These are phyloP conservation scores for Aleiodes alternator DNA, from an alignment of 2,888 invertebrate genomes.

Conservation along the genomic window DNA sequence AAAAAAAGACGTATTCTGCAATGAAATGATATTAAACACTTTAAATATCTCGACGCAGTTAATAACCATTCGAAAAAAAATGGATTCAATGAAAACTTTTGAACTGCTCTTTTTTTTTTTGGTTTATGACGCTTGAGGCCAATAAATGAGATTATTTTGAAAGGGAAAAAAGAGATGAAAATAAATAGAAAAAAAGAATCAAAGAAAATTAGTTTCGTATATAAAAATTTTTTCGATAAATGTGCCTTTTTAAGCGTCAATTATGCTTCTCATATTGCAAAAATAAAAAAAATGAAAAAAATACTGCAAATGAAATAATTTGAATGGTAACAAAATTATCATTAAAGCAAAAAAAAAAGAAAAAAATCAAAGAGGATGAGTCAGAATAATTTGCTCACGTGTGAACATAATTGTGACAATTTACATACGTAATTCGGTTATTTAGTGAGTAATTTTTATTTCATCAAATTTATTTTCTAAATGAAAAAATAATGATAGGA, in stretches of 20 bases:
- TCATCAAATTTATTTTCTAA: conserved; percentile 1
- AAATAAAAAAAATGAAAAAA: neutral
- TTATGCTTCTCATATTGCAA: conserved; percentile 7
- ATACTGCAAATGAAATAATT: neutral
- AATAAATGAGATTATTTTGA: no score
- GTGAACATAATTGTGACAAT: conserved; percentile 29
- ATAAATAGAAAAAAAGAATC: conserved; percentile 17
- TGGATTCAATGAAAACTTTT: conserved; percentile 37
- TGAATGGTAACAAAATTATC: neutral
- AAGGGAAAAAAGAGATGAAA: conserved; percentile 19
- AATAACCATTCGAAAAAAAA: neutral
- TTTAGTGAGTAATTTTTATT: conserved; percentile 25
- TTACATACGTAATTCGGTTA: conserved; percentile 32
- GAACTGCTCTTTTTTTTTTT: neutral
- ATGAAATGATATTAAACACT: no score
- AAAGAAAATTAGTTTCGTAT: neutral
- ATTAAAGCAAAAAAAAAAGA: neutral
- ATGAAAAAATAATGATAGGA: conserved; percentile 16
- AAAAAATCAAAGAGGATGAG: no score
- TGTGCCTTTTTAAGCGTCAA: conserved; percentile 36
- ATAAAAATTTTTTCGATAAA: conserved; percentile 3
- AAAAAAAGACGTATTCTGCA: no score
- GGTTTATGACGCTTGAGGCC: no score
- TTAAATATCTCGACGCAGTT: neutral
- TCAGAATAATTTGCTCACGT: no score